phyloP scores from a whole-genome alignment of 2,797 vertebrate species.

The Enteromius paludinosus region DNA sequence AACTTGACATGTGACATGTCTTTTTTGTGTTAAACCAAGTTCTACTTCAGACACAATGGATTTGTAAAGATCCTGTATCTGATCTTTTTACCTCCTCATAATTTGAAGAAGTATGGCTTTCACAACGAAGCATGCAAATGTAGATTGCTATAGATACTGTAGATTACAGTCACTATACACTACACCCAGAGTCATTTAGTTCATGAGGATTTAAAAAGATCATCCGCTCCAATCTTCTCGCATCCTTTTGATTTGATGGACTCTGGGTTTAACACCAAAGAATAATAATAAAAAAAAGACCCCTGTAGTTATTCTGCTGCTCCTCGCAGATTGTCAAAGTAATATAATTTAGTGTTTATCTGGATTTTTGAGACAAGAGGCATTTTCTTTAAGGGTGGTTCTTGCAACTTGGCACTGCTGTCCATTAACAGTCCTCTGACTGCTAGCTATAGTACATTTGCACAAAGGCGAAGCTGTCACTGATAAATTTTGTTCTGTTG shows the following conservation, averaged over 20 bases:
- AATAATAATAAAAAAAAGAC: neutral
- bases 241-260: conserved; percentile 7
- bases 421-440: neutral
- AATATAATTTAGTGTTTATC: neutral
- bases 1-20: neutral
- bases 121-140: neutral
- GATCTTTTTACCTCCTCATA: neutral
- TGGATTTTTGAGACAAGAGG: neutral
- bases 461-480: neutral
- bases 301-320: neutral
- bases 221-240: neutral
- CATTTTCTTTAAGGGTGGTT: neutral
- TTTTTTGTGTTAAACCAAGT: neutral
- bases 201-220: neutral
- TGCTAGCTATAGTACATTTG: neutral
- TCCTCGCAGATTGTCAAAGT: neutral
- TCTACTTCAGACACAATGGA: neutral
- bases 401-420: neutral
- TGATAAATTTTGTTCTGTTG: neutral
- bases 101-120: neutral
- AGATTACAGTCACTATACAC: neutral
- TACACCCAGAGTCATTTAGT: neutral
- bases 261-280: neutral
- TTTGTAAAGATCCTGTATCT: neutral
- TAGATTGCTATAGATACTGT: neutral